These are phyloP conservation scores for Psophia crepitans DNA, from an alignment of 2,113 vertebrate species.

Conservation along the genomic window DNA sequence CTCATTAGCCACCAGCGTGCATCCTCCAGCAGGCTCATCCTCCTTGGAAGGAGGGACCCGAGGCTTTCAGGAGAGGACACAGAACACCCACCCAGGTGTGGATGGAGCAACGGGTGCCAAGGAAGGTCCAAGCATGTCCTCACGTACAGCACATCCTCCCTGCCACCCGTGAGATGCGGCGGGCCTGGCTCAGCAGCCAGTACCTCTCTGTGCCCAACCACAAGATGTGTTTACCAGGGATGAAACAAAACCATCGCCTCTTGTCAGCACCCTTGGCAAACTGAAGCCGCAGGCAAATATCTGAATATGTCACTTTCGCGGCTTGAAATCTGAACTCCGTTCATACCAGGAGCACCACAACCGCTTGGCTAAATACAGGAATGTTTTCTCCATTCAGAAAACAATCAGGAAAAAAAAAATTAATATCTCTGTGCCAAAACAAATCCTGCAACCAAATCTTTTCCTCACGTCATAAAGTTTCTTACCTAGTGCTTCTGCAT, in stretches of 20 bases:
- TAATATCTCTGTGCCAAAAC: accelerated
- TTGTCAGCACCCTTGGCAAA: not conserved
- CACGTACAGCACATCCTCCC: not conserved
- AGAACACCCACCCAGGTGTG: not conserved
- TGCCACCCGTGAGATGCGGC: accelerated
- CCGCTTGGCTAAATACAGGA: not conserved
- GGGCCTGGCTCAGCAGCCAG: not conserved
- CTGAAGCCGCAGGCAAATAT: not conserved
- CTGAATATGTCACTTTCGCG: not conserved
- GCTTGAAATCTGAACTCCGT: not conserved
- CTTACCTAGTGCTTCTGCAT: not conserved
- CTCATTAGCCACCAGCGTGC: not conserved
- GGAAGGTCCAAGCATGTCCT: not conserved
- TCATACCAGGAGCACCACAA: not conserved
- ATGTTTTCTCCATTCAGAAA: not conserved
- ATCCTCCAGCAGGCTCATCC: not conserved
- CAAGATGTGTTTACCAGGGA: not conserved
- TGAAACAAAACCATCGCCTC: not conserved
- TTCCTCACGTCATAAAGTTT: not conserved
- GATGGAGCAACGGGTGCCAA: no score
- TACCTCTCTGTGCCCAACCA: no score
- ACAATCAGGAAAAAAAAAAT: not conserved
- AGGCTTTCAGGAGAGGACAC: not conserved
- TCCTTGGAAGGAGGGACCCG: not conserved
- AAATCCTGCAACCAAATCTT: not conserved